phyloP scores from a whole-genome alignment of 2,797 vertebrate genomes.

The Enteromius argenteus region DNA sequence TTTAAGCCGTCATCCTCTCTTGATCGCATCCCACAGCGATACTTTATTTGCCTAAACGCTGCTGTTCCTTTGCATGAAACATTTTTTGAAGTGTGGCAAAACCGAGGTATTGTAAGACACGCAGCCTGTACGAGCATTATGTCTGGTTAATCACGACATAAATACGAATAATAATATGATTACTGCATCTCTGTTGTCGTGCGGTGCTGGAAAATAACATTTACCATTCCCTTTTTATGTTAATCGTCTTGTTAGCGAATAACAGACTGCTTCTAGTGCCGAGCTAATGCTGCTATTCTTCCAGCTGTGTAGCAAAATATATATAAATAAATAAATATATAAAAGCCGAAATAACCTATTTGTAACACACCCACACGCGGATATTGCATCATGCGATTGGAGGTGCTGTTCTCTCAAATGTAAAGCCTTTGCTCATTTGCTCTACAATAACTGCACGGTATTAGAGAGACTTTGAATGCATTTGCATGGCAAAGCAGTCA shows the following conservation, averaged over 20 bases:
- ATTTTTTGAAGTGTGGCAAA: slow-evolving; percentile 45
- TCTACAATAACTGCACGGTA: slow-evolving; percentile 77
- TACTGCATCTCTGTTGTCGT: slow-evolving; percentile 76
- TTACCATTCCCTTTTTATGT: slow-evolving; percentile 81
- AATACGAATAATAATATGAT: slow-evolving; percentile 84
- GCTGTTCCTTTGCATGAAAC: slow-evolving; percentile 25
- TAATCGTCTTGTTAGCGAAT: slow-evolving; percentile 82
- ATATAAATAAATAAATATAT: slow-evolving; percentile 56
- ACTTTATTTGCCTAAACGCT: slow-evolving; percentile 34
- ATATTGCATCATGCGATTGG: slow-evolving; percentile 73
- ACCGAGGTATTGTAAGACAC: slow-evolving; percentile 69
- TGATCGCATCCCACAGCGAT: slow-evolving; percentile 33
- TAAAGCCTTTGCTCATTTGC: slow-evolving; percentile 71
- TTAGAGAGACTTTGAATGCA: slow-evolving; percentile 78
- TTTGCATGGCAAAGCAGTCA: slow-evolving; percentile 82
- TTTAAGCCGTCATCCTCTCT: slow-evolving; percentile 14
- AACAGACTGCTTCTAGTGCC: slow-evolving; percentile 76
- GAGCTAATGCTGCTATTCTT: slow-evolving; percentile 81
- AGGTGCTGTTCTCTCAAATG: slow-evolving; percentile 41
- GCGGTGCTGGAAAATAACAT: slow-evolving; percentile 78
- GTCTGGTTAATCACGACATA: slow-evolving; percentile 82
- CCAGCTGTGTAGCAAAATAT: slow-evolving; percentile 57
- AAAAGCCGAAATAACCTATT: slow-evolving; percentile 82
- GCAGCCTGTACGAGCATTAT: slow-evolving; percentile 75
- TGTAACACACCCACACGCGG: slow-evolving; percentile 81